These are phyloP conservation scores for Hybos culiciformis DNA, from an alignment of 2,888 invertebrate species.

Conservation along the genomic window DNA sequence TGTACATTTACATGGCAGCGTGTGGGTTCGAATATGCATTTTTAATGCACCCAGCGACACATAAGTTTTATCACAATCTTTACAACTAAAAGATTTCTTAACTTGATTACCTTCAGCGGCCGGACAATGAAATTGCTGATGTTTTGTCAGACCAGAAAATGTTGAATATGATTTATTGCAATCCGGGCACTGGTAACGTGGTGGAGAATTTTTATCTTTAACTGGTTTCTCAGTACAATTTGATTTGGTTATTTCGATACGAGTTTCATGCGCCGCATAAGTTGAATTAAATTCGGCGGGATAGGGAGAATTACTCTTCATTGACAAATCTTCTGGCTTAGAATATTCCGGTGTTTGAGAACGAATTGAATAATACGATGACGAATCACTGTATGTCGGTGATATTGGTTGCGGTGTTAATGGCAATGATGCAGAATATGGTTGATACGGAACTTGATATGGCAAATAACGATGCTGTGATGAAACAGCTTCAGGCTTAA, in stretches of 20 bases:
- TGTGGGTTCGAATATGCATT: constrained; percentile 98
- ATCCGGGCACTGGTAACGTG: constrained; percentile 81
- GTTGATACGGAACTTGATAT: constrained; percentile 21
- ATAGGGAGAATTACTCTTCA: constrained; percentile 25
- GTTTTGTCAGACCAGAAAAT: constrained; percentile 90
- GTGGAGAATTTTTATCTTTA: constrained; percentile 33
- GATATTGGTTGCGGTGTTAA: constrained; percentile 31
- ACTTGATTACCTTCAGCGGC: constrained; percentile 71
- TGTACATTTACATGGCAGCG: constrained; percentile 91
- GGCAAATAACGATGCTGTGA: constrained; percentile 26
- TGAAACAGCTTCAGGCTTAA: constrained; percentile 12
- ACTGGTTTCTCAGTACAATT: constrained; percentile 16
- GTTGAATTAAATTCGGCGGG: too few relatives aligned
- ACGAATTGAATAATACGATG: constrained; percentile 33
- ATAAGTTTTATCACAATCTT: constrained; percentile 93
- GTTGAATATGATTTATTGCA: constrained; percentile 94
- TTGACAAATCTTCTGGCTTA: constrained; percentile 32
- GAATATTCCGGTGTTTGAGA: constrained; percentile 33
- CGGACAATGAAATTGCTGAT: constrained; percentile 91
- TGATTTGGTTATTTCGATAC: not conserved
- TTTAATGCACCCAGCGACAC: constrained; percentile 90
- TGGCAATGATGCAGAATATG: constrained; percentile 14
- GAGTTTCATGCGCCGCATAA: not conserved
- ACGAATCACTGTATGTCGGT: constrained; percentile 33
- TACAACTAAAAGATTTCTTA: constrained; percentile 89